These are phyloP conservation scores for Epinotia brunnichana DNA, from an alignment of 2,888 invertebrate species.

Conservation along the genomic window DNA sequence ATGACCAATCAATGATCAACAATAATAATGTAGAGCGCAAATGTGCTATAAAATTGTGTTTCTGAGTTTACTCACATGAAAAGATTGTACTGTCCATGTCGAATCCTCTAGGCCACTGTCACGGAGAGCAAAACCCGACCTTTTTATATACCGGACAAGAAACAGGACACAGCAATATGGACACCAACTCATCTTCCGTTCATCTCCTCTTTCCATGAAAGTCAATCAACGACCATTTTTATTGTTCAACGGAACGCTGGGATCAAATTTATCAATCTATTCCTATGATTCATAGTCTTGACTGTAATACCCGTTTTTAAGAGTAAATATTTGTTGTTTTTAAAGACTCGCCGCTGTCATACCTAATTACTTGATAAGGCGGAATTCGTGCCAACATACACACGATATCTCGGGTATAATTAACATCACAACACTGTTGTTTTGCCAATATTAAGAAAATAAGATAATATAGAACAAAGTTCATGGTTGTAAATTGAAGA, in stretches of 20 bases:
- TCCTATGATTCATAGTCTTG: slow-evolving; percentile 37
- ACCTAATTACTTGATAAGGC: slow-evolving; percentile 2
- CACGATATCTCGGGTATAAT: background rate
- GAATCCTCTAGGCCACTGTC: slow-evolving; percentile 46
- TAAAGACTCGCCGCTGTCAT: background rate
- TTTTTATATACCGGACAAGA: slow-evolving; percentile 59
- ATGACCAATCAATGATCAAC: background rate
- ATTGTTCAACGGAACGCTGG: slow-evolving; percentile 65
- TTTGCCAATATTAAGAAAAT: slow-evolving; percentile 1
- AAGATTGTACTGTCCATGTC: slow-evolving; percentile 12
- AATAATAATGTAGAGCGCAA: too few species aligned
- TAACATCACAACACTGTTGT: background rate
- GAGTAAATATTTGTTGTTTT: slow-evolving; percentile 10
- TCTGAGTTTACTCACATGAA: slow-evolving; percentile 8
- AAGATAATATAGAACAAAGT: background rate
- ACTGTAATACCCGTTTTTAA: background rate
- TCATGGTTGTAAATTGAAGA: slow-evolving; percentile 1
- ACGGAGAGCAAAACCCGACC: slow-evolving; percentile 44
- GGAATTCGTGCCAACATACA: background rate
- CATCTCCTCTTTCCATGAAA: slow-evolving; percentile 69
- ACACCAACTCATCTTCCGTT: slow-evolving; percentile 58
- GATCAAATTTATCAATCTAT: slow-evolving; percentile 53
- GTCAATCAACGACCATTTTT: slow-evolving; percentile 71
- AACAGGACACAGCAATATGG: slow-evolving; percentile 58
- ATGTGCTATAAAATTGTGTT: background rate